phyloP scores from a whole-genome alignment of 2,113 vertebrate species.

The Lophotis ruficrista region DNA sequence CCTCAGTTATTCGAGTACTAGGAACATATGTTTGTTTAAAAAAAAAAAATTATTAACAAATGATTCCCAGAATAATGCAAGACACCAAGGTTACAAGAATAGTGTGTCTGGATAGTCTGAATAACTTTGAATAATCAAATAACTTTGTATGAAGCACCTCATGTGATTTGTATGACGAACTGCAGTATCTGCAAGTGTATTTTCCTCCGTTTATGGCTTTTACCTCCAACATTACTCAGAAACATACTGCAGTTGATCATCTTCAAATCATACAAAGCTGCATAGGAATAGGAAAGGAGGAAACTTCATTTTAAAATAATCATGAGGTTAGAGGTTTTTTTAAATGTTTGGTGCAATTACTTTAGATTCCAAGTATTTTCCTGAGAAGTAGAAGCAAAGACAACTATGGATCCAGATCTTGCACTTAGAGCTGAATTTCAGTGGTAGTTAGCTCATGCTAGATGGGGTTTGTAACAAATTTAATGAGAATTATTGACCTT shows the following conservation, averaged over 20 bases:
- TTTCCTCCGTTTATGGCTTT: neutral
- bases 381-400: neutral
- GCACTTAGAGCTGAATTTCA: neutral
- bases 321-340: neutral
- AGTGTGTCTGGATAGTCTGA: neutral
- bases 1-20: neutral
- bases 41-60: neutral
- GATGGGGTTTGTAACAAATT: neutral
- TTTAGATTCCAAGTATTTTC: neutral
- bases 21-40: neutral
- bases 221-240: neutral
- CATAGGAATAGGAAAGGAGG: neutral
- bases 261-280: neutral
- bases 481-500: slow-evolving; percentile 37
- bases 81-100: neutral
- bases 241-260: neutral
- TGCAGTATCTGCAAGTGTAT: neutral
- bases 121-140: neutral
- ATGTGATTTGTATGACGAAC: neutral
- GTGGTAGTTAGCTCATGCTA: neutral
- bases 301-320: neutral
- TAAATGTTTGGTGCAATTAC: neutral
- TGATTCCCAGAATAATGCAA: neutral
- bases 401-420: neutral
- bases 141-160: neutral